Evolutionary conservation across 2,113 vertebrate genomes (phyloP), one percentile per base, ranked within the genome.

Genomic region (Paradisaea rubra): DNA sequence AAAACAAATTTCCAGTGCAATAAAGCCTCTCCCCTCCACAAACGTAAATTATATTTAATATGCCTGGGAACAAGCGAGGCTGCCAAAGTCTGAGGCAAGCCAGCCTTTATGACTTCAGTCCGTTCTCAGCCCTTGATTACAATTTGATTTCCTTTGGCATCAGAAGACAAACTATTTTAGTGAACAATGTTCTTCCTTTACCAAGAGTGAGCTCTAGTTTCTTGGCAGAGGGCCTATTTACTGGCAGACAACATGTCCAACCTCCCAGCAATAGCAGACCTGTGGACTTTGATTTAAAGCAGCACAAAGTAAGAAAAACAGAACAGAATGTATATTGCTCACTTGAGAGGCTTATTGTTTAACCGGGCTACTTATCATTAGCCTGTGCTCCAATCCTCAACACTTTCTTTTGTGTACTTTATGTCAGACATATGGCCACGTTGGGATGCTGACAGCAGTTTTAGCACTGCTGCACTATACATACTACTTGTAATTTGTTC

Each of bases 161-260:
- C 97, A 98, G 98, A 98, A 98, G 97, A 83, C 97, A 97, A 97
- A 97, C 98, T 98, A 99, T 99, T 99, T 99, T 98, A 94, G 98
- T 98, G 97, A 97, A 99, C 99, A 99, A 98, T 98, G 98, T 98
- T 98, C 98, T 99, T 99, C 98, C 98, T 98, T 96, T 97, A 98
- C 87, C 93, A 96, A 97, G 97, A 97, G 97, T 81, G 89, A 97
- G 97, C 95, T 96, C 95, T 84, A 90, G 95, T 94, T 97, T 93
- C 97, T 98, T 97, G 97, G 97, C 97, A 88, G 66, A 92, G 56
- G 70, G 95, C 96, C 97, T 81, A 77, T 88, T 93, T 95, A 71
- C 94, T 97, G 86, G 93, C 95, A 97, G 97, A 95, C 89, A 95
- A 84, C 93, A 88, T 95, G 92, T 88, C 95, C 94, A 95, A 73